Percentiles rank a stretch among this genome's conserved stretches.
phyloP scores from a whole-genome alignment of 2,888 invertebrate species.

The Lucinisca nassula region DNA sequence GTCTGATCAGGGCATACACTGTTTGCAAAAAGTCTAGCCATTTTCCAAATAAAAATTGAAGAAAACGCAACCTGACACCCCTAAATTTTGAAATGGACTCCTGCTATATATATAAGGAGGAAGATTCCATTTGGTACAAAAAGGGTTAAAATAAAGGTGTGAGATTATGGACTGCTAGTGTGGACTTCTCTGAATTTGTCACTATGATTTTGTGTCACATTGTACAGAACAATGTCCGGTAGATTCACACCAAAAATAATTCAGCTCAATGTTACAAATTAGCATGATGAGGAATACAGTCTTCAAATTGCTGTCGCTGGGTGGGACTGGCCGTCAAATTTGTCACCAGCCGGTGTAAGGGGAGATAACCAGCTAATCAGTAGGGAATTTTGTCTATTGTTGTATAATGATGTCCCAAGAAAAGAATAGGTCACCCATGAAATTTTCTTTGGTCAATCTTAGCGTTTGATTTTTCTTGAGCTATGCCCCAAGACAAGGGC shows the following conservation, averaged over 20 bases:
- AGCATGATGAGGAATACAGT: background rate
- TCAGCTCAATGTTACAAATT: background rate
- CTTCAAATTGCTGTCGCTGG: background rate
- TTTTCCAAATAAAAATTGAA: too few species aligned
- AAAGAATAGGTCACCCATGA: constrained; percentile 5
- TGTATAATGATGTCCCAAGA: constrained; percentile 11
- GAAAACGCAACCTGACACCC: too few species aligned
- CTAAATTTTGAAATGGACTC: too few species aligned
- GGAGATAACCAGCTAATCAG: constrained; percentile 6
- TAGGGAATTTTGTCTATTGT: constrained; percentile 3
- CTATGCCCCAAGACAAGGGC: too few species aligned
- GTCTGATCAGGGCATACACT: too few species aligned
- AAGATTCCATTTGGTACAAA: too few species aligned
- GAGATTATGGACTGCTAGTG: too few species aligned
- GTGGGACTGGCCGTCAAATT: background rate
- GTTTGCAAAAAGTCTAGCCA: too few species aligned
- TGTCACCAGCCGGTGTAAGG: background rate
- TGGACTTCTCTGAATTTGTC: too few species aligned
- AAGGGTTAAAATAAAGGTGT: background rate
- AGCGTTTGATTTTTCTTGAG: background rate
- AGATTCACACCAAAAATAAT: background rate
- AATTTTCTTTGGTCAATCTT: background rate
- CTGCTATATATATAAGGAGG: too few species aligned
- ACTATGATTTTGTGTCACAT: background rate
- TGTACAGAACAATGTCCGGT: background rate